These are phyloP conservation scores for Antheraea pernyi DNA, from an alignment of 1,140 invertebrate genomes.

Conservation along the genomic window DNA sequence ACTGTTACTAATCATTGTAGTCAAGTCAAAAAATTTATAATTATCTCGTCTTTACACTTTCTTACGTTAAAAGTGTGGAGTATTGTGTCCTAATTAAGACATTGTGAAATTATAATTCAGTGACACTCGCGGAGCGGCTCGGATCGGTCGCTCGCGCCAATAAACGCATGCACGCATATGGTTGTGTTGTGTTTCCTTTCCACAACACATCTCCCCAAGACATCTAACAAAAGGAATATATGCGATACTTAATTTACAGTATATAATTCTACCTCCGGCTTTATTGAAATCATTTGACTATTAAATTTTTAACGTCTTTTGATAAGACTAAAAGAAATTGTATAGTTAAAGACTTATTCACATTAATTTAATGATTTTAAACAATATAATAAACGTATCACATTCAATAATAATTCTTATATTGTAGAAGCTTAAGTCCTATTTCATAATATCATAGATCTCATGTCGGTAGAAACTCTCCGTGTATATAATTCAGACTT, in stretches of 20 bases:
- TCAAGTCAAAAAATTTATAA: too few species aligned
- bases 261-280: neutral
- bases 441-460: neutral
- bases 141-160: too few species aligned
- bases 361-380: neutral
- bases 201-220: too few species aligned
- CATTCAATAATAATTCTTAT: neutral
- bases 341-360: neutral
- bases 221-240: neutral
- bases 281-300: neutral
- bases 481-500: conserved; percentile 57
- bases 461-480: conserved; percentile 42
- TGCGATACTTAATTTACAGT: neutral
- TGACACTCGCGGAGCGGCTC: too few species aligned
- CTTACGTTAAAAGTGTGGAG: too few species aligned
- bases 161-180: too few species aligned
- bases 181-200: too few species aligned
- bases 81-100: too few species aligned
- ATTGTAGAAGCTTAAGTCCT: neutral
- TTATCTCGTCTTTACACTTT: too few species aligned
- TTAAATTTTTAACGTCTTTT: neutral
- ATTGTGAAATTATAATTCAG: too few species aligned
- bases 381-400: neutral
- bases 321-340: neutral
- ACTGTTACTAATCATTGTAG: too few species aligned